phyloP scores from a whole-genome alignment of 2,113 vertebrate genomes.

The Catagonus wagneri region DNA sequence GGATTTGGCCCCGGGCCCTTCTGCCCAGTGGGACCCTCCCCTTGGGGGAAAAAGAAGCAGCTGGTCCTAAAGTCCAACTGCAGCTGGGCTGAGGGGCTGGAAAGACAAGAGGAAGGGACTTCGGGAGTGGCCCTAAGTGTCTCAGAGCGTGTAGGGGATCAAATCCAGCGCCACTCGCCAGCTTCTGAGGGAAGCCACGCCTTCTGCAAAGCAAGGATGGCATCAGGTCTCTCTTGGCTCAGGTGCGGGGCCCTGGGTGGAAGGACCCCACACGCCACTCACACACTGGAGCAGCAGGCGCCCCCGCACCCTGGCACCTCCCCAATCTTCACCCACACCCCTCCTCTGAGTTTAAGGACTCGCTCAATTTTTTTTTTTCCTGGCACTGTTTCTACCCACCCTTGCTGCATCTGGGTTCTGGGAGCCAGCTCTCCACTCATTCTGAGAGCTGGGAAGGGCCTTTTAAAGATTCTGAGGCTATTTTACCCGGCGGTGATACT shows the following conservation, averaged over 20 bases:
- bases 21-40: neutral
- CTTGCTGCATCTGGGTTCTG: neutral
- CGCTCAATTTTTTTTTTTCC: neutral
- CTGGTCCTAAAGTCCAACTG: neutral
- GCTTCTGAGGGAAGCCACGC: conserved; percentile 35
- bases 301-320: neutral
- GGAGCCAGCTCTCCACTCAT: neutral
- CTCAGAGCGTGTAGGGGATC: neutral
- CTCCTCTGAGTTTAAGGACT: neutral
- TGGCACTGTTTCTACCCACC: neutral
- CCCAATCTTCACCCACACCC: conserved; percentile 23
- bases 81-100: neutral
- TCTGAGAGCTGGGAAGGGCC: neutral
- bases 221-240: conserved; percentile 45
- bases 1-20: neutral
- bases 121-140: conserved; percentile 3
- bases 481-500: too few relatives aligned
- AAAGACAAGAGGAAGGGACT: neutral
- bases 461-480: neutral
- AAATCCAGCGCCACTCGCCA: neutral
- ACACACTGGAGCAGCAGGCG: neutral
- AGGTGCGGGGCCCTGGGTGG: neutral
- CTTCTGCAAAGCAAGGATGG: conserved; percentile 56
- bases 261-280: neutral
- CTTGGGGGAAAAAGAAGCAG: neutral